These are phyloP conservation scores for Gambelia wislizenii DNA, from an alignment of 2,797 vertebrate genomes.

Conservation along the genomic window DNA sequence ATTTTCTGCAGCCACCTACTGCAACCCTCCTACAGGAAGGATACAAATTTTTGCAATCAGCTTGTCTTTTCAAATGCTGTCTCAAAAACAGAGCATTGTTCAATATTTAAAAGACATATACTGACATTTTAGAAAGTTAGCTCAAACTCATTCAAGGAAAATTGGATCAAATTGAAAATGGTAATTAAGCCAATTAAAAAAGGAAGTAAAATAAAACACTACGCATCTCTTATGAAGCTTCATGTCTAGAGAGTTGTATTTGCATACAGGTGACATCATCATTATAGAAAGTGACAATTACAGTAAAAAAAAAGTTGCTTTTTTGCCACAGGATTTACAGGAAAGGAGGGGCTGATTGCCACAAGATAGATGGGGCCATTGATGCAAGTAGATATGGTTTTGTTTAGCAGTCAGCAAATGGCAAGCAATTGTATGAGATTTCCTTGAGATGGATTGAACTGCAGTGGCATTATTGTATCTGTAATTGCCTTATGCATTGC, in stretches of 20 bases:
- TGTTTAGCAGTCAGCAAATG: conserved; percentile 23
- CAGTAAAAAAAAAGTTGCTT: not conserved
- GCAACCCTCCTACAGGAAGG: not conserved
- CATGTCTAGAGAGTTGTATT: not conserved
- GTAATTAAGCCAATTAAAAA: conserved; percentile 15
- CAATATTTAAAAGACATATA: conserved; percentile 3
- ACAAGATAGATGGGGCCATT: not conserved
- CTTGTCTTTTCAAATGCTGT: not conserved
- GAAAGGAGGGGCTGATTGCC: conserved; percentile 32
- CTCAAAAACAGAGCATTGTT: not conserved
- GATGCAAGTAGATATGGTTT: not conserved
- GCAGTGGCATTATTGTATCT: conserved; percentile 28
- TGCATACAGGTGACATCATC: not conserved
- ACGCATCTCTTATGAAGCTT: conserved; percentile 13
- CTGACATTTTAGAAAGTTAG: conserved; percentile 31
- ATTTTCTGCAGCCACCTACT: not conserved
- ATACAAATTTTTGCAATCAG: conserved; percentile 4
- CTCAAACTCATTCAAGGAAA: not conserved
- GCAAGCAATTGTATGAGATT: not conserved
- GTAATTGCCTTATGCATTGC: conserved; percentile 27
- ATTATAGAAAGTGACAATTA: not conserved
- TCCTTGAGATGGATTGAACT: conserved; percentile 23
- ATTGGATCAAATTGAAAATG: conserved; percentile 21
- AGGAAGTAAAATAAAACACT: not conserved
- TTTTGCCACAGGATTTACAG: conserved; percentile 7